Base-by-base conservation (phyloP, 1,140 invertebrate genomes). In the Calycopis cecrops region DNA sequence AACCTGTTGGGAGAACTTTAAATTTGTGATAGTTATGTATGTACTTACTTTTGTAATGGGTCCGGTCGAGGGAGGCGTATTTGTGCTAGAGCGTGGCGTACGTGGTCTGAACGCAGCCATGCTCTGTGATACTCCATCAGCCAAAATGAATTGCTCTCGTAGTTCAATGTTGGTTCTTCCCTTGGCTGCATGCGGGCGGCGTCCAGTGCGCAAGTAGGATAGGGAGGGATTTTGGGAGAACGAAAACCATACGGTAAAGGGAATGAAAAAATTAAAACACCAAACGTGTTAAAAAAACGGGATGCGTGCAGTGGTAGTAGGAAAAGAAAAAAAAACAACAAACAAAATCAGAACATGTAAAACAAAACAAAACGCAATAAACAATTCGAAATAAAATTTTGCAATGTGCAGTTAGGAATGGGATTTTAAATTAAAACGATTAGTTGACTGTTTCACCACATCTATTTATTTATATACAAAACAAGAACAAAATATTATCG, bases 101-200 rank as follows among this genome's bases (percentile, higher is more conserved):
- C 95, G 95, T 67, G 94, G 90, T 88, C 94, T 95, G 92, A 99
- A 99, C 69, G 96, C 95, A 73, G 97, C 95, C 97, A 99, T 98
- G 76, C 95, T 95, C 90, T 99, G 97, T 79, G 96, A 98, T 62
- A 98, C 97, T 77, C 97, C 97, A 86, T 98, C 95, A 69, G 98
- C 97, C 90, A 99, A 90, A 85, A 99, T 98, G 91, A 99, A 99
- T 91, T 99, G 96, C 90, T 99, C 98, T 71, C 98, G 92, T 79
- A 99, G 93, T 91, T 99, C 98, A 89, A 99, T 96, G 91, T 99
- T 99, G 85, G 98, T 99, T 89, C 98, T 94, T 92, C 98, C 98
- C 91, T 99, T 99, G 89, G 97, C 98, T 98, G 92, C 88, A 85
- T 90, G 88, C 75, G 86, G 88, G 88, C 90, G 89, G 89, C 89